Evolutionary conservation across 1,140 invertebrate species (phyloP), one percentile per base, ranked within the genome.

Genomic region (Trachymyrmex cornetzi): DNA sequence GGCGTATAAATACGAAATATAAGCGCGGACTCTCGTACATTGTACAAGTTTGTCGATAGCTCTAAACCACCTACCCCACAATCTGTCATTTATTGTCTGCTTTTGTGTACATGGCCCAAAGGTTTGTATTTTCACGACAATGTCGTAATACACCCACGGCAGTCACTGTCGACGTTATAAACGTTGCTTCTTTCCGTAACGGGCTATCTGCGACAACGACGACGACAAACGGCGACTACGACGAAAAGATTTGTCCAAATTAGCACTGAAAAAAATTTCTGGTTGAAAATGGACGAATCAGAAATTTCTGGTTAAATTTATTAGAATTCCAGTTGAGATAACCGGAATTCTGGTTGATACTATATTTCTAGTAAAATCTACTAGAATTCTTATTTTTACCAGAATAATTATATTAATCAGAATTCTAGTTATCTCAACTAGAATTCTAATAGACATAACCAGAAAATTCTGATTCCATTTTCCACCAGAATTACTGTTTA

Each of bases 201-300:
- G 55, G 14, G 55, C 24, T 75, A 63, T 84, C 57, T 75, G 14
- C 55, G n/a, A n/a, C 27, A 48, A 27, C 44, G 16, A 19, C 74
- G 74, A 30, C 24, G 75, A 64, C 59, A 16, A 64, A 64, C 75
- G 24, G 53, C 24, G 27, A 67, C 77, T 27, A 67, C 48, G 19
- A 80, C 64, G 14, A 82, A 82, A 82, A 82, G 80, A 14, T 82
- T 82, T 27, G 34, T 30, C 19, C 55, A 22, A 67, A 74, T 75
- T 84, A 74, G n/a, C n/a, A n/a, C n/a, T n/a, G n/a, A n/a, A n/a
- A n/a, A n/a, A n/a, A n/a, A n/a, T n/a, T n/a, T n/a, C n/a, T n/a
- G n/a, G n/a, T n/a, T n/a, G n/a, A n/a, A n/a, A n/a, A n/a, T n/a
- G n/a, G n/a, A n/a, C n/a, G n/a, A n/a, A n/a, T n/a, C n/a, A n/a